Evolutionary conservation across 1,140 invertebrate genomes (phyloP).

Genomic region (Homalodisca vitripennis): DNA sequence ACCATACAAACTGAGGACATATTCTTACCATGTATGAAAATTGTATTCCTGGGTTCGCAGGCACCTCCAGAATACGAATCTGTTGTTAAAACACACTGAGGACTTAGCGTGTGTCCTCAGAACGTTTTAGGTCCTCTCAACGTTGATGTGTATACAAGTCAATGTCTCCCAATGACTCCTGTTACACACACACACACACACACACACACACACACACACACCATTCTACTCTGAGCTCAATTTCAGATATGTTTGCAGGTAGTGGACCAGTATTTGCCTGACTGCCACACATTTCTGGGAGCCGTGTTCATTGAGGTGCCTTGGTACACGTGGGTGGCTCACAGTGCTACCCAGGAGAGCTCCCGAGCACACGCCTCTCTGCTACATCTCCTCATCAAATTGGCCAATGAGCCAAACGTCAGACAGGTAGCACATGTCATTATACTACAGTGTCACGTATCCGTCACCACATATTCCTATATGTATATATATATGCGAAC

Average conservation of each 20-base stretch:
- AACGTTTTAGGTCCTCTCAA: neutral
- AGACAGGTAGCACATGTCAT: slow-evolving; percentile 55
- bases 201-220: no score
- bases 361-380: slow-evolving; percentile 56
- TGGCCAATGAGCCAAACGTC: slow-evolving; percentile 69
- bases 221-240: no score
- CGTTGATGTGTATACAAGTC: neutral
- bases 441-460: no score
- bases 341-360: slow-evolving; percentile 45
- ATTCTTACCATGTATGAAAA: no score
- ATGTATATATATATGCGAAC: no score
- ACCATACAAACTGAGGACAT: no score
- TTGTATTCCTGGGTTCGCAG: no score
- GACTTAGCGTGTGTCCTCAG: neutral
- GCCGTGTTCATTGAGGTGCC: slow-evolving; percentile 64
- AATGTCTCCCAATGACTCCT: neutral
- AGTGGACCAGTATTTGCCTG: slow-evolving; percentile 65
- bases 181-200: neutral
- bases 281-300: slow-evolving; percentile 68
- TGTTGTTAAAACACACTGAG: neutral
- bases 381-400: slow-evolving; percentile 64
- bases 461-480: no score
- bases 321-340: slow-evolving; percentile 52
- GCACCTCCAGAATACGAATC: no score
- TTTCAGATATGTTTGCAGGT: slow-evolving; percentile 44